Evolutionary conservation across 2,113 vertebrate species (phyloP).

Genomic region (Athene cunicularia): DNA sequence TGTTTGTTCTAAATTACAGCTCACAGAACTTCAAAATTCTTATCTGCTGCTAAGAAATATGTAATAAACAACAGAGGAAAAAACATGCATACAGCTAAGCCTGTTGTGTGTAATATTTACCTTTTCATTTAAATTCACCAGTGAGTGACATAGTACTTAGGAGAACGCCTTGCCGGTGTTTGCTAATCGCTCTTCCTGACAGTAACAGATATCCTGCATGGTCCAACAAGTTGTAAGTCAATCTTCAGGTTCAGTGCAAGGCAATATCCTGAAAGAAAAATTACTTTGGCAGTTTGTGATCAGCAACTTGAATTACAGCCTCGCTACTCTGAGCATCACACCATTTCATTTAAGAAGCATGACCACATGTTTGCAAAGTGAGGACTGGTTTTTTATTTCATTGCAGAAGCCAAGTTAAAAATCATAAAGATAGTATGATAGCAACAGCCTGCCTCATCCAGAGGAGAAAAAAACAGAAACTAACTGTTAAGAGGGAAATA

Average conservation of each 20-base stretch:
- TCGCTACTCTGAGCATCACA: neutral
- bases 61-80: neutral
- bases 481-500: neutral
- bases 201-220: neutral
- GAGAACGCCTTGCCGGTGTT: neutral
- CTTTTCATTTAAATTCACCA: neutral
- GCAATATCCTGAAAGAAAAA: conserved; percentile 69
- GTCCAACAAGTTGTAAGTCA: conserved; percentile 38
- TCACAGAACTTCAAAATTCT: neutral
- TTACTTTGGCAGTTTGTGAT: conserved; percentile 51
- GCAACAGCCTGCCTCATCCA: neutral
- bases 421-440: conserved; percentile 2
- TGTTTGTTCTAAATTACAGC: neutral
- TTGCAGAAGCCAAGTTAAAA: conserved; percentile 34
- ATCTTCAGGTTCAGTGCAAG: conserved; percentile 56
- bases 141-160: neutral
- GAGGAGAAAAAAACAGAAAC: neutral
- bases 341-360: conserved; percentile 54
- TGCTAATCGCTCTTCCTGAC: conserved; percentile 24
- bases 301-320: conserved; percentile 61
- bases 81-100: neutral
- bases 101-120: neutral
- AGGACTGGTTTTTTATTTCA: conserved; percentile 59
- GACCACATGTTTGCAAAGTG: conserved; percentile 51
- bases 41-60: neutral